phyloP scores from a whole-genome alignment of 2,888 invertebrate species.

The Keiferia lycopersicella region DNA sequence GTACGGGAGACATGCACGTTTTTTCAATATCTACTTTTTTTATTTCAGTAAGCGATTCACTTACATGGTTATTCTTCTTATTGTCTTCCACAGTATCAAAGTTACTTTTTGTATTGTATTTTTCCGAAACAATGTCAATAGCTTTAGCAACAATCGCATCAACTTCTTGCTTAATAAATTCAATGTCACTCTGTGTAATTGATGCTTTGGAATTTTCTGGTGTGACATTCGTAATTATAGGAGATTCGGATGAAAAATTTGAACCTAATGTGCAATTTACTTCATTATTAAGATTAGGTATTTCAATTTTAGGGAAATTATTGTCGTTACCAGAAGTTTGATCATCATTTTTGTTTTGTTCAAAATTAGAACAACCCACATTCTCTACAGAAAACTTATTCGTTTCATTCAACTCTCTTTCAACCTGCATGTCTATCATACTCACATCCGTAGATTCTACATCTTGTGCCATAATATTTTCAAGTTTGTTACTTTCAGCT shows the following conservation, averaged over 20 bases:
- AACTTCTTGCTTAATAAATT: constrained; percentile 3
- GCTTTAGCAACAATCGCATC: constrained; percentile 11
- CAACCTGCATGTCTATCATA: neutral
- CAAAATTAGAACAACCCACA: neutral
- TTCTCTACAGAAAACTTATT: neutral
- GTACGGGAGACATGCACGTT: neutral
- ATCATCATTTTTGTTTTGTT: neutral
- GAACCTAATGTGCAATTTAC: neutral
- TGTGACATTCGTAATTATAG: neutral
- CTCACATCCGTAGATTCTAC: constrained; percentile 15
- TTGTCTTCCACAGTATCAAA: neutral
- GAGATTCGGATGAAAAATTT: neutral
- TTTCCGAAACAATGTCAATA: constrained; percentile 8
- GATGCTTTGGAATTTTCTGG: neutral
- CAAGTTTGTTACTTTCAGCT: neutral
- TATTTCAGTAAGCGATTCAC: neutral
- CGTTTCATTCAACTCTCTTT: neutral
- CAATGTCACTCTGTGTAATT: neutral
- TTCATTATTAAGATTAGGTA: neutral
- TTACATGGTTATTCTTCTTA: neutral
- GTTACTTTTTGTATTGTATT: neutral
- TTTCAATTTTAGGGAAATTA: neutral
- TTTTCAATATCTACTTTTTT: neutral
- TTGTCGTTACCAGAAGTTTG: neutral
- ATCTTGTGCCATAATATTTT: neutral